A percentile compares a stretch with the other conserved stretches of the same genome.
Conservation (phyloP, 1,140 invertebrate genomes). For the Ruditapes philippinarum region DNA sequence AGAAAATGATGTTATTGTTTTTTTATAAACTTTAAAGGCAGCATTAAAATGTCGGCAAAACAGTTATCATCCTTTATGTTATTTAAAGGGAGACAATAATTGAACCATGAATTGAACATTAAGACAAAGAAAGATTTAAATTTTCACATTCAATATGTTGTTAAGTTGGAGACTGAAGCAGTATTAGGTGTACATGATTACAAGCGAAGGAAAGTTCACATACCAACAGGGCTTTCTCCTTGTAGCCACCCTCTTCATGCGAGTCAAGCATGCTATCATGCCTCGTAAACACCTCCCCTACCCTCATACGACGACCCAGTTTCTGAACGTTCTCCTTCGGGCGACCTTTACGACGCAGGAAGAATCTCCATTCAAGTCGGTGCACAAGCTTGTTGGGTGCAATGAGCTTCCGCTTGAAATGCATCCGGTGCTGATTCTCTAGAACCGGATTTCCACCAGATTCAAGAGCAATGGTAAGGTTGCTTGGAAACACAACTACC, state of each 20-base stretch:
- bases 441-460: conserved; percentile 94
- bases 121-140: no score
- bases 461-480: conserved; percentile 86
- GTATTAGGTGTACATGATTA: conserved; percentile 13
- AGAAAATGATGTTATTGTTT: no score
- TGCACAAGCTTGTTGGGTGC: conserved; percentile 92
- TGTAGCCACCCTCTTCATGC: conserved; percentile 82
- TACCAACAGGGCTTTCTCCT: conserved; percentile 86
- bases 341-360: conserved; percentile 83
- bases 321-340: conserved; percentile 78
- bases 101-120: no score
- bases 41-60: no score
- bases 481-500: conserved; percentile 86
- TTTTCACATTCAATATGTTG: no score
- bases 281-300: conserved; percentile 80
- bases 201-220: conserved; percentile 70
- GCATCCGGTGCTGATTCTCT: conserved; percentile 92
- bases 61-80: no score
- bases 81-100: no score
- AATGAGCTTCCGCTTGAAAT: conserved; percentile 96
- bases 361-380: conserved; percentile 97
- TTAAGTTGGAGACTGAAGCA: no score
- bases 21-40: no score
- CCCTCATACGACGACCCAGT: conserved; percentile 83
- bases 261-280: conserved; percentile 82